A percentile compares a stretch with the other conserved stretches of the same genome.
Conservation (phyloP, 1,140 invertebrate genomes). For the Mercenaria mercenaria region DNA sequence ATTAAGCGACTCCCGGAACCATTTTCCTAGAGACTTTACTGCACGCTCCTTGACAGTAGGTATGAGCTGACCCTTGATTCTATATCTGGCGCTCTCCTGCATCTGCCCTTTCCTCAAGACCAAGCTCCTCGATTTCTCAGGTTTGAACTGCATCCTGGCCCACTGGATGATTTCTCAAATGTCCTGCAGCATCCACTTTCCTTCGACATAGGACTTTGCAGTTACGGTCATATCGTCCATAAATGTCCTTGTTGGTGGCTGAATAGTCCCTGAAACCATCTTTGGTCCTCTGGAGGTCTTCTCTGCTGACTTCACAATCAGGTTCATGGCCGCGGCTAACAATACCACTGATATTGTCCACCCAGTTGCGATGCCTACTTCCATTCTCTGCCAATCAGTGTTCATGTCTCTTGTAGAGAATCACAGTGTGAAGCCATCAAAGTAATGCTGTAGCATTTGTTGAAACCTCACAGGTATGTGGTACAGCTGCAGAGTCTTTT, state of each 20-base stretch:
- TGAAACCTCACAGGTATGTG: slow-evolving; percentile 47
- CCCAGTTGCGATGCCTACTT: slow-evolving; percentile 29
- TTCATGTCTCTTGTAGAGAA: not conserved
- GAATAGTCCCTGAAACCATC: not conserved
- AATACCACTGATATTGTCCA: slow-evolving; percentile 19
- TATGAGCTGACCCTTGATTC: not conserved
- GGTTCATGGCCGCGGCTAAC: slow-evolving; percentile 32
- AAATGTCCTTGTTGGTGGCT: slow-evolving; percentile 26
- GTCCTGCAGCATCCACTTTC: slow-evolving; percentile 18
- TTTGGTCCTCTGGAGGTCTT: slow-evolving; percentile 2
- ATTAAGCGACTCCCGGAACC: too few relatives aligned
- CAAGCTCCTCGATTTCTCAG: not conserved
- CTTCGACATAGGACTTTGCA: not conserved
- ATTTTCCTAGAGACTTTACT: not conserved
- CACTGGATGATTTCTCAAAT: slow-evolving; percentile 4
- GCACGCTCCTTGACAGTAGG: not conserved
- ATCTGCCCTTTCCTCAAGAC: not conserved
- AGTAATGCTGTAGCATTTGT: not conserved
- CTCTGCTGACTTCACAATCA: slow-evolving; percentile 40
- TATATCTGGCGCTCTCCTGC: not conserved
- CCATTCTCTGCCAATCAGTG: not conserved
- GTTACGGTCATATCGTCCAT: not conserved
- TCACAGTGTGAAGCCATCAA: not conserved
- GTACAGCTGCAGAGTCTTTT: slow-evolving; percentile 31
- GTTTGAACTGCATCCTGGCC: slow-evolving; percentile 52